Evolutionary conservation across 2,113 vertebrate genomes (phyloP), one percentile per base, ranked within the genome.

Genomic region (Gymnocephalus cernua): DNA sequence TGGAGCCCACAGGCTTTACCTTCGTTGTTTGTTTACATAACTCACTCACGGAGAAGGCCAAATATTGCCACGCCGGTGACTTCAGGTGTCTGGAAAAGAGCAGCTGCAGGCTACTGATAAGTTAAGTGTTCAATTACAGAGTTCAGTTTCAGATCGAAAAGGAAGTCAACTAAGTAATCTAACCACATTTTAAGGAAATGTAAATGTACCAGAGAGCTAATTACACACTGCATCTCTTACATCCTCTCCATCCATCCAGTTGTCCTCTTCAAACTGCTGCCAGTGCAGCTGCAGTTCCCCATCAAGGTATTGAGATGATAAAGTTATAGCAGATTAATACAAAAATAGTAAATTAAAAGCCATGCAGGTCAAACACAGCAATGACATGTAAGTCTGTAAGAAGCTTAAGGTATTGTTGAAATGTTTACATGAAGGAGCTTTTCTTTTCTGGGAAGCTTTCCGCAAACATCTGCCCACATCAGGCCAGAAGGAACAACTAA

Each of bases 381-480:
- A 69, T 69, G 78, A 65, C 64, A 86, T 83, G 48, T 85, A 91
- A 90, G 82, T 80, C 69, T 79, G 65, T 94, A 92, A 93, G 92
- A 91, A 91, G 93, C 89, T 93, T 94, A 93, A 89, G 80, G 75
- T 89, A 91, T 86, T 74, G 83, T 79, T 92, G 75, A 72, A 86
- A 89, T 89, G 92, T 91, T 91, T 88, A 88, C 80, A 83, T 88
- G 81, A 69, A 79, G 72, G 61, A 86, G 84, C 83, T 89, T 41
- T 93, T 88, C 83, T 90, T 92, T 84, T 88, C 87, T 61, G 69
- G 77, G 84, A 77, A 83, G 77, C 68, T 82, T 91, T 83, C 74
- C 61, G 71, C 88, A 84, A 91, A 93, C 93, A 95, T 94, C 93
- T 94, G 94, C 82, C 85, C 85, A 89, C 83, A 81, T 66, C 61